These are phyloP conservation scores for Dermolepida albohirtum DNA, from an alignment of 2,888 invertebrate species.

Conservation along the genomic window DNA sequence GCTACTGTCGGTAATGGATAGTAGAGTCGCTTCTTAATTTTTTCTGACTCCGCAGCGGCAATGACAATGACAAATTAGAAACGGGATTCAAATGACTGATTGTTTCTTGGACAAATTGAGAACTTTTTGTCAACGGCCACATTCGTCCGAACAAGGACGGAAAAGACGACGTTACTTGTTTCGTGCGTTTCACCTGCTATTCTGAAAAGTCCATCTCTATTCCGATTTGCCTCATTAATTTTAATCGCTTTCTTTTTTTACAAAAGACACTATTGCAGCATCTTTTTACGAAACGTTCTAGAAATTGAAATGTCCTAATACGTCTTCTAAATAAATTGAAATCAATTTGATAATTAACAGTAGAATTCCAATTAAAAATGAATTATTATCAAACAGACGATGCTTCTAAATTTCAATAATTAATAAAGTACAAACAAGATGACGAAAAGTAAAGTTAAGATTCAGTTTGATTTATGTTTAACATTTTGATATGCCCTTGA, in stretches of 20 bases:
- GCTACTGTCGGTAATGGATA: slow-evolving; percentile 21
- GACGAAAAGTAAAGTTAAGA: too few relatives aligned
- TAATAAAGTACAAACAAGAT: too few relatives aligned
- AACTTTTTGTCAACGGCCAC: slow-evolving; percentile 27
- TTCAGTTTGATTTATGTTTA: too few relatives aligned
- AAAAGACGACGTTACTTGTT: background rate
- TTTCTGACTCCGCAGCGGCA: slow-evolving; percentile 14
- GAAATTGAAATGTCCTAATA: too few relatives aligned
- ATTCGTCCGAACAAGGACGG: slow-evolving; percentile 1
- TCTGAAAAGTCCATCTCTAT: background rate
- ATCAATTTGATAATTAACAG: too few relatives aligned
- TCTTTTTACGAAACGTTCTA: too few relatives aligned
- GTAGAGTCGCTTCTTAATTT: slow-evolving; percentile 32
- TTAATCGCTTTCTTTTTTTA: slow-evolving; percentile 2
- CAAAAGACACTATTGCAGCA: too few relatives aligned
- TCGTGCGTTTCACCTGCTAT: slow-evolving; percentile 4
- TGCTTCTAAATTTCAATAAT: too few relatives aligned
- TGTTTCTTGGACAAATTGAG: slow-evolving; percentile 36
- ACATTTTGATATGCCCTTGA: too few relatives aligned
- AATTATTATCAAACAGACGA: too few relatives aligned
- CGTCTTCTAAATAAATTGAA: too few relatives aligned
- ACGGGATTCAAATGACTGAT: slow-evolving; percentile 40
- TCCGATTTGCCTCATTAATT: slow-evolving; percentile 31
- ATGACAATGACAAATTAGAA: slow-evolving; percentile 37
- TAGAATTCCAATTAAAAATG: too few relatives aligned